Base-by-base conservation (phyloP, 2,113 vertebrate species). In the Psettodes erumei region DNA sequence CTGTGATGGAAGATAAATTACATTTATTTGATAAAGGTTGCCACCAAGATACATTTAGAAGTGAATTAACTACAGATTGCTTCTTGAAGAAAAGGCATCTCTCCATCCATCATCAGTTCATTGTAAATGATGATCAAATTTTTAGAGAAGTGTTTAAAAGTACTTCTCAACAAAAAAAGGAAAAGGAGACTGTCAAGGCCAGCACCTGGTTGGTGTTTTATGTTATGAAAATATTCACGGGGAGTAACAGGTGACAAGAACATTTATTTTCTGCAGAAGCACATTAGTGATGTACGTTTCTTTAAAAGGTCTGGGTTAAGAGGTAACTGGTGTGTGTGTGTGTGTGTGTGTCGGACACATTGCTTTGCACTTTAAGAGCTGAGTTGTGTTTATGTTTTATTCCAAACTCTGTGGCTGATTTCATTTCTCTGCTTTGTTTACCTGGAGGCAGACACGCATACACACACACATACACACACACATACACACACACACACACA, bases 401-500 rank as follows among this genome's bases (percentile, higher is more conserved):
- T 68, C 45, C 54, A 75, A 75, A 77, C 37, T 67, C 74, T 53
- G 50, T 67, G 62, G 35, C 64, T 78, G 60, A 53, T 77, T 75
- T 64, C 74, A 67, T 72, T 35, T 8, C 71, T 25, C 50, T 55
- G 77, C 61, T 74, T 63, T 79, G 67, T 75, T 75, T 75, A 76
- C 67, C 84, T 75, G 42, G 16, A 78, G 76, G 76, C 87, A 38
- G n/a, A n/a, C n/a, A n/a, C n/a, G n/a, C 56, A 64, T n/a, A 50
- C 51, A 56, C 12, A 50, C 71, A 64, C 6, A 65, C 37, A 51
- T 23, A 51, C 21, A 50, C 47, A 50, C 47, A 25, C 47, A 50
- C 43, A 21, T 19, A 47, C 85, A 37, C 65, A 69, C n/a, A 65
- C 60, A 56, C 13, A 58, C 59, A 71, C 35, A 65, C 42, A 74